Conservation (phyloP, 2,888 invertebrate species). For the Habroteleia sp. region DNA sequence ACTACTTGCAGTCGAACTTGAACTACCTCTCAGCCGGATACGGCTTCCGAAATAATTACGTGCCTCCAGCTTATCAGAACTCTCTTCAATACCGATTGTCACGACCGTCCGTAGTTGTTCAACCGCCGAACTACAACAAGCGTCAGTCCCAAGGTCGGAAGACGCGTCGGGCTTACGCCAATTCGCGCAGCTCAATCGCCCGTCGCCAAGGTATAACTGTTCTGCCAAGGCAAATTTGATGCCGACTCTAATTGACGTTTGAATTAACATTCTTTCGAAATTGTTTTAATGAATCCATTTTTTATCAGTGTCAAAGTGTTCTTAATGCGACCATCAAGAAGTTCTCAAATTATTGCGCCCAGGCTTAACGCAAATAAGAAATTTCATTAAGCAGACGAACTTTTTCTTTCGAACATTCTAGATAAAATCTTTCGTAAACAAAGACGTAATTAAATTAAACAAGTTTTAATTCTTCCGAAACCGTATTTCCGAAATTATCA, state of each 20-base stretch:
- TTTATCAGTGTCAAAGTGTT: no score
- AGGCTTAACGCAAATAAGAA: no score
- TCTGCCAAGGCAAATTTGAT: slow-evolving; percentile 9
- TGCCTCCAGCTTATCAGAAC: slow-evolving; percentile 60
- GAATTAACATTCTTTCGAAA: slow-evolving; percentile 18
- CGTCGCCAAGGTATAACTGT: slow-evolving; percentile 46
- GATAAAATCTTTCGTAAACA: no score
- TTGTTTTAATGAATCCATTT: slow-evolving; percentile 8
- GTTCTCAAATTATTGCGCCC: not conserved
- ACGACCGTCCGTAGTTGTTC: slow-evolving; percentile 65
- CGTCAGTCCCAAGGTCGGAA: slow-evolving; percentile 42
- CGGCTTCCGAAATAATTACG: slow-evolving; percentile 63
- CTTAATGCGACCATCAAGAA: no score
- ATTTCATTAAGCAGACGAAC: no score
- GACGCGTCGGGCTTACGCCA: slow-evolving; percentile 27
- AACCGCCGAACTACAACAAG: slow-evolving; percentile 67
- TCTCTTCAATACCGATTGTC: slow-evolving; percentile 62
- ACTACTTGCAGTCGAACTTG: slow-evolving; percentile 65
- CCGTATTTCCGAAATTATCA: no score
- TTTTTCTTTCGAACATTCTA: no score
- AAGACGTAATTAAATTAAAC: no score
- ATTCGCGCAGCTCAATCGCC: slow-evolving; percentile 23
- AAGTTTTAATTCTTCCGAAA: no score
- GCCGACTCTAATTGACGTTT: slow-evolving; percentile 6
- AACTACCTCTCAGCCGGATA: slow-evolving; percentile 69